Evolutionary conservation across 2,888 invertebrate species (phyloP).

Genomic region (Mylabris sibirica): DNA sequence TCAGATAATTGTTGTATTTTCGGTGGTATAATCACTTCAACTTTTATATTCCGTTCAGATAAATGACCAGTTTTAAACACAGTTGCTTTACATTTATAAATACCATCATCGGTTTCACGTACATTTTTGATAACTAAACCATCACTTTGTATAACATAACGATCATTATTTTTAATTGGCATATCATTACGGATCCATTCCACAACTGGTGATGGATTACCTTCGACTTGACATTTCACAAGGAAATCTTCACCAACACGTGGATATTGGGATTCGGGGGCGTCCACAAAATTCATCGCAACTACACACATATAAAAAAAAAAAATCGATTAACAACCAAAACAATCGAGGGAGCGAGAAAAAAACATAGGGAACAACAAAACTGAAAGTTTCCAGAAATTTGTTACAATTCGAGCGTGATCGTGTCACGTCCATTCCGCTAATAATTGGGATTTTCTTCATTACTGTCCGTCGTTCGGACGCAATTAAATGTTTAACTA

Average conservation of each 20-base stretch:
- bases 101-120: slow-evolving; percentile 83
- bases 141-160: slow-evolving; percentile 77
- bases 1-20: slow-evolving; percentile 69
- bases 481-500: background rate
- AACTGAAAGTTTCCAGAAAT: background rate
- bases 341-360: slow-evolving; percentile 41
- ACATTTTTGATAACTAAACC: slow-evolving; percentile 81
- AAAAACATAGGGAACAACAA: too few relatives aligned
- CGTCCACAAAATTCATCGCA: slow-evolving; percentile 84
- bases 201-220: slow-evolving; percentile 84
- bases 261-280: slow-evolving; percentile 83
- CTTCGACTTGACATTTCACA: slow-evolving; percentile 84
- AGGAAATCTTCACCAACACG: slow-evolving; percentile 77
- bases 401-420: background rate
- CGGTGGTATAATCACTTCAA: slow-evolving; percentile 78
- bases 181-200: slow-evolving; percentile 85
- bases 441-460: background rate
- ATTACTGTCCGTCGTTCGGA: background rate
- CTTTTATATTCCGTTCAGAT: slow-evolving; percentile 77
- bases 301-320: slow-evolving; percentile 66
- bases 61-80: slow-evolving; percentile 83
- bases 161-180: slow-evolving; percentile 71
- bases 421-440: background rate
- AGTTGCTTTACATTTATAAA: slow-evolving; percentile 87
- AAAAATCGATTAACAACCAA: too few relatives aligned